phyloP scores from a whole-genome alignment of 2,888 invertebrate species.

The Aporophyla lueneburgensis region DNA sequence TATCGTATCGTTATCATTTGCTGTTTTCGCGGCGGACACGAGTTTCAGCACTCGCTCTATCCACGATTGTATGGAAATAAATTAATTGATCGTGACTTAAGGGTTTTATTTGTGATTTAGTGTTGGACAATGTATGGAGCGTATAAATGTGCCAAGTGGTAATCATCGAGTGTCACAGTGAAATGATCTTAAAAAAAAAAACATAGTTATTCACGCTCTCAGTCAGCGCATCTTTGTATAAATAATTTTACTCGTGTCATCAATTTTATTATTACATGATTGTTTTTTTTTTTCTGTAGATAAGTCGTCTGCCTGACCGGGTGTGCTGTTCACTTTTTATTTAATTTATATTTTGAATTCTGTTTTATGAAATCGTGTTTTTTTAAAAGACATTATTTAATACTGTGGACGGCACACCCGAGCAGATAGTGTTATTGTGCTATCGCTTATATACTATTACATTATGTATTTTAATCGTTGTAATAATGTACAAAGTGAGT shows the following conservation, averaged over 20 bases:
- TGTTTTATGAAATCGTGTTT: constrained; percentile 69
- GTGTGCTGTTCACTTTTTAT: constrained; percentile 69
- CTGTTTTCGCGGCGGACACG: constrained; percentile 35
- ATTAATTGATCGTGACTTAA: constrained; percentile 65
- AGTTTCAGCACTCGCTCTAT: constrained; percentile 43
- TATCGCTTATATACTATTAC: constrained; percentile 81
- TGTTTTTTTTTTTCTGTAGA: constrained; percentile 75
- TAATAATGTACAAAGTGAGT: constrained; percentile 90
- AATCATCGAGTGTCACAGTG: constrained; percentile 59
- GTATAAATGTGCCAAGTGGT: constrained; percentile 73
- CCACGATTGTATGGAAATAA: constrained; percentile 61
- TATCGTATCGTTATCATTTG: constrained; percentile 49
- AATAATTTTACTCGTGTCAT: constrained; percentile 75
- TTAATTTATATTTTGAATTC: constrained; percentile 71
- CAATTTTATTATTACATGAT: constrained; percentile 69
- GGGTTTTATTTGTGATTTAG: constrained; percentile 68
- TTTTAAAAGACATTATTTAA: constrained; percentile 78
- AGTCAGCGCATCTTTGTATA: constrained; percentile 71
- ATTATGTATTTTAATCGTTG: constrained; percentile 84
- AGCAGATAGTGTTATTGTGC: constrained; percentile 74
- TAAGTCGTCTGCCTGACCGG: constrained; percentile 72
- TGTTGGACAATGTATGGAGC: constrained; percentile 69
- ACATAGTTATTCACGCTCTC: constrained; percentile 70
- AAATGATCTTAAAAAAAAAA: constrained; percentile 59
- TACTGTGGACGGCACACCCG: constrained; percentile 65